Conservation (phyloP, 2,113 vertebrate species). For the Taxidea taxus region DNA sequence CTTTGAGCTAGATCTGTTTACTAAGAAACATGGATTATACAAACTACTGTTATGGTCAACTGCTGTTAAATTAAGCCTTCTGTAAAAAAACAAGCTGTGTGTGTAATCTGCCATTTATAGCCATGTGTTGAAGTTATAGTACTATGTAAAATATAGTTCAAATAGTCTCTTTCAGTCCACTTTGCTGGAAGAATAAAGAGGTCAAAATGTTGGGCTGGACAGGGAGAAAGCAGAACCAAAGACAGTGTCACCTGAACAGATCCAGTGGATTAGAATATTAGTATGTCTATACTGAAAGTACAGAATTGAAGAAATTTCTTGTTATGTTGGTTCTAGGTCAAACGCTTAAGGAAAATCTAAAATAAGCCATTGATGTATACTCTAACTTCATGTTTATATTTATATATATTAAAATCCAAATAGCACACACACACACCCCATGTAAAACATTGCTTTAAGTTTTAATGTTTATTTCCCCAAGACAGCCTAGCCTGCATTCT, state of each 20-base stretch:
- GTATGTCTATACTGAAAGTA: not conserved
- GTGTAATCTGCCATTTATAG: not conserved
- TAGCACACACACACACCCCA: constrained; percentile 66
- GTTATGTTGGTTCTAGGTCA: constrained; percentile 40
- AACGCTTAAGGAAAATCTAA: constrained; percentile 40
- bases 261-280: constrained; percentile 3
- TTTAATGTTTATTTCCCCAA: constrained; percentile 99
- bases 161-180: not conserved
- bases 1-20: not conserved
- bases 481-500: constrained; percentile 96
- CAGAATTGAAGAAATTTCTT: not conserved
- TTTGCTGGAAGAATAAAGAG: not conserved
- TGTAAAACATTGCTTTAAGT: constrained; percentile 84
- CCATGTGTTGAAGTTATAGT: not conserved
- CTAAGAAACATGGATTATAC: not conserved
- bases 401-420: constrained; percentile 51
- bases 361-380: not conserved
- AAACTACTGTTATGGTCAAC: not conserved
- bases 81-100: not conserved
- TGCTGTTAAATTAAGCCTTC: constrained; percentile 17
- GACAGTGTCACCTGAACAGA: not conserved
- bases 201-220: not conserved
- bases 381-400: constrained; percentile 36
- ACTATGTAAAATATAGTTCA: constrained; percentile 19
- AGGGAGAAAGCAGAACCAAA: not conserved